Percentiles rank a stretch among this genome's conserved stretches.
Evolutionary conservation across 2,888 invertebrate species (phyloP).

Genomic region (Cordilura impudica): DNA sequence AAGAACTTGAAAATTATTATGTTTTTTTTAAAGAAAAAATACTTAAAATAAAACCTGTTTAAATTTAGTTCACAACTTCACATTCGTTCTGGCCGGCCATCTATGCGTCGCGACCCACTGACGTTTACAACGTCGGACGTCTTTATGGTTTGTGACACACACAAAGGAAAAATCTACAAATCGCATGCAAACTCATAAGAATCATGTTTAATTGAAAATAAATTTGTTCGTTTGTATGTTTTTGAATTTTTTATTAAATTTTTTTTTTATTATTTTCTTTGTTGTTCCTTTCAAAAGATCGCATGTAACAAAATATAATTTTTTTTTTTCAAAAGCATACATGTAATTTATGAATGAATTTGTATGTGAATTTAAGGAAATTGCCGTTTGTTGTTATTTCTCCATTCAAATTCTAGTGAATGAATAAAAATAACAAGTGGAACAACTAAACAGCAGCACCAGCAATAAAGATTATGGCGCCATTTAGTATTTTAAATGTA

Average conservation of each 20-base stretch:
- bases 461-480: constrained; percentile 50
- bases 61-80: background rate
- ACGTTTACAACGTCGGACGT: constrained; percentile 20
- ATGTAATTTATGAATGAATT: constrained; percentile 59
- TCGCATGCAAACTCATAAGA: constrained; percentile 57
- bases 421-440: constrained; percentile 26
- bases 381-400: constrained; percentile 2
- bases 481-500: constrained; percentile 48
- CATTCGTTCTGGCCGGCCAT: constrained; percentile 8
- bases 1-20: background rate
- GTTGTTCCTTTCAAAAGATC: constrained; percentile 24
- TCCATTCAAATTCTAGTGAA: background rate
- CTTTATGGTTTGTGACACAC: constrained; percentile 54
- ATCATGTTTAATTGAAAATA: constrained; percentile 60
- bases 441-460: constrained; percentile 27
- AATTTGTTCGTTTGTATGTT: constrained; percentile 51
- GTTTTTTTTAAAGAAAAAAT: background rate
- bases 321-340: background rate
- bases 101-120: constrained; percentile 24
- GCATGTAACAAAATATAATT: constrained; percentile 47
- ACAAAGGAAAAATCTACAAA: constrained; percentile 22
- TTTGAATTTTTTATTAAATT: background rate
- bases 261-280: background rate
- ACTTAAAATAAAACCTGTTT: background rate
- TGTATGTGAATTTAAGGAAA: constrained; percentile 26